Conservation (phyloP, 2,797 vertebrate species). For the Australoheros facetus region DNA sequence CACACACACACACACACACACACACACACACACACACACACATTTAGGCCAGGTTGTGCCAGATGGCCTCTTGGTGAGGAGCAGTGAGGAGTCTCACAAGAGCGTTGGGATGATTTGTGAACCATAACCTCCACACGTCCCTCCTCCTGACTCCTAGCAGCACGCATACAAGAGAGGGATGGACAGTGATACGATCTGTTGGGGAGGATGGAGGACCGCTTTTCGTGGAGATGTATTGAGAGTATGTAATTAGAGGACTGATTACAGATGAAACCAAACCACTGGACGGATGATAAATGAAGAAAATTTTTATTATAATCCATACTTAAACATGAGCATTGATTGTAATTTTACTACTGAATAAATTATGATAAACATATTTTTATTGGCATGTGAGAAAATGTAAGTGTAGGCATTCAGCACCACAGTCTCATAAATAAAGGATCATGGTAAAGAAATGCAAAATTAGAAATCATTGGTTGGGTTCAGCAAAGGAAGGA, state of each 20-base stretch:
- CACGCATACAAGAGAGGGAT: slow-evolving; percentile 26
- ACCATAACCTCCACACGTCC: slow-evolving; percentile 59
- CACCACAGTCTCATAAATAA: neutral
- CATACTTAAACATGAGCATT: neutral
- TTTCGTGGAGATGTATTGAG: slow-evolving; percentile 1
- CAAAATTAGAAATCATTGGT: neutral
- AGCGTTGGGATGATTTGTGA: slow-evolving; percentile 62
- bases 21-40: slow-evolving; percentile 22
- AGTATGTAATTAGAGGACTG: slow-evolving; percentile 19
- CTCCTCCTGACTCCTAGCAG: slow-evolving; percentile 49
- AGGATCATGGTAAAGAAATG: neutral
- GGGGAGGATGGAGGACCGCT: slow-evolving; percentile 15
- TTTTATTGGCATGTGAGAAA: neutral
- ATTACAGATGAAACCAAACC: slow-evolving; percentile 8
- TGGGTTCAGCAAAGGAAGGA: neutral
- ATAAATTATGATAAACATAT: neutral
- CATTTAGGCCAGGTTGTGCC: slow-evolving; percentile 50
- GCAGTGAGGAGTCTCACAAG: slow-evolving; percentile 44
- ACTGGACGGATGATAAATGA: neutral
- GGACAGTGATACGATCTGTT: slow-evolving; percentile 41
- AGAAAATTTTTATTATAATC: neutral
- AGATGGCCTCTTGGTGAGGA: slow-evolving; percentile 75
- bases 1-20: slow-evolving; percentile 19
- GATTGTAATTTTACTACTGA: neutral
- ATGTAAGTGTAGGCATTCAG: neutral